Evolutionary conservation across 2,888 invertebrate genomes (phyloP), one percentile per base, ranked within the genome.

Genomic region (Mylabris sibirica): DNA sequence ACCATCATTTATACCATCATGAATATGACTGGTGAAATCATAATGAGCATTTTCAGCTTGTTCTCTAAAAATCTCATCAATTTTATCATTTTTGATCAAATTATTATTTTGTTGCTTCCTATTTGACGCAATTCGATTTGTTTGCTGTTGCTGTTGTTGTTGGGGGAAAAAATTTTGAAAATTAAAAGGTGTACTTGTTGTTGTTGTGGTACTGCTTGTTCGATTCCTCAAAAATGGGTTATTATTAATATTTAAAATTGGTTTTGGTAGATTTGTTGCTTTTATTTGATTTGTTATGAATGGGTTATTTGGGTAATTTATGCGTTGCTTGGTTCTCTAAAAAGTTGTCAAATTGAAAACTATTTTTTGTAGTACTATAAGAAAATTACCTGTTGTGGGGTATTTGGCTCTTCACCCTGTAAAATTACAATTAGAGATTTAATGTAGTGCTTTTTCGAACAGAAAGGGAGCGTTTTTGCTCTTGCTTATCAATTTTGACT

Each of bases 1-100:
- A 62, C 81, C 81, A 60, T 85, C 86, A 70, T 78, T 82, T 72
- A 87, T 85, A 1, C 80, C 79, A 75, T 87, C 86, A 61, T 83
- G 79, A 4, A 86, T 79, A 20, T 82, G 75, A n/a, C 83, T 78
- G 1, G 82, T 79, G 75, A 86, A 87, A 57, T 80, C 75, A 76
- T 86, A 87, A 60, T 83, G 77, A 41, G 86, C 86, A 69, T 76
- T 83, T 65, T 75, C 77, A 1, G 77, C 75, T 64, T 78, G 78
- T 11, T 69, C 66, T 64, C 62, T 71, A 20, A 67, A 68, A 17
- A 60, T 67, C 8, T 41, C 67, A 30, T 67, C 74, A 20, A 68
- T 69, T 60, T 30, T 5, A 8, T 60, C 17, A 12, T 60, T 35
- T 60, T 60, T 2, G 26, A n/a, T 17, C 24, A 64, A 64, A 60